Base-by-base conservation (phyloP, 2,113 vertebrate species). In the Clinocottus analis region DNA sequence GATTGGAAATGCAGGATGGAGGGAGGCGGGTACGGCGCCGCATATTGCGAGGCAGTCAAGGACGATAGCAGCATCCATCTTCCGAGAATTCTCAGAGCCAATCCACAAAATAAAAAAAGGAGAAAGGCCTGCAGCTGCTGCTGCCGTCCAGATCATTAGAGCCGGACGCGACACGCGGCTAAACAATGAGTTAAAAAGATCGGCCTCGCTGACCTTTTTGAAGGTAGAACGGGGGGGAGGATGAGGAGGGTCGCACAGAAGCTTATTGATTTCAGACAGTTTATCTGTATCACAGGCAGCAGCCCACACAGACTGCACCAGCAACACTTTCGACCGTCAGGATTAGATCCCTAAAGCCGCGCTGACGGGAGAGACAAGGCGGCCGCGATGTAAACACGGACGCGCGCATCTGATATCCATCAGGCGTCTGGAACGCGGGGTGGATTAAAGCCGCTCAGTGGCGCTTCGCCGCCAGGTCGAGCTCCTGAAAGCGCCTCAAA, bases 201-300 rank as follows among this genome's bases (percentile, higher is more conserved):
- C 1, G 35, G 56, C 78, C 29, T 59, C 19, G 35, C 73, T 85
- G 86, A 93, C 86, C 88, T 92, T n/a, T 93, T 91, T 13, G 17
- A 39, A 75, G 82, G 82, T 56, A 83, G 80, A 84, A 68, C 3
- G 7, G 10, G 49, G 55, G 68, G 73, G 56, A 72, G 55, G 62
- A 66, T 65, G 43, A 2, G 10, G 72, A 4, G 11, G 41, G 8
- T 62, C 39, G n/a, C 56, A 29, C 35, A 62, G 51, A 45, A 43
- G 70, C 45, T 13, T 83, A 92, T 92, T 79, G 89, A 93, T 91
- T 85, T 71, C 33, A 74, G 70, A 64, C 78, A 80, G 90, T 89
- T 90, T 88, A 89, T 90, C 82, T 41, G 47, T 73, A 85, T 87
- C 73, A 79, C 83, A 84, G 60, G 62, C 75, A 17, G 23, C 72